Evolutionary conservation across 2,888 invertebrate species (phyloP).

Genomic region (Ennomos fuscantarius): DNA sequence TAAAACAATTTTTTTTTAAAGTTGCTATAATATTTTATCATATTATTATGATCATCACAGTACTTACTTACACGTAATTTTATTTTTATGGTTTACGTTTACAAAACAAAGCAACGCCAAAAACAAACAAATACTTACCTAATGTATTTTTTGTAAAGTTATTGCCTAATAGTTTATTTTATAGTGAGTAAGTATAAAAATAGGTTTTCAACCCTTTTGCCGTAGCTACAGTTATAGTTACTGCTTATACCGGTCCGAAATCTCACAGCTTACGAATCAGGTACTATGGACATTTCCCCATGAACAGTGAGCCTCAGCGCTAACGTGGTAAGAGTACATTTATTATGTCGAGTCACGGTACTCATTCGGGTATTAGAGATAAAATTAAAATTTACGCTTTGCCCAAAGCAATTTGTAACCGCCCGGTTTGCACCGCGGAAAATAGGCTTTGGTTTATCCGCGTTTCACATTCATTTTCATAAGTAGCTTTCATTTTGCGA

Average conservation of each 20-base stretch:
- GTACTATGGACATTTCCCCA: conserved; percentile 1
- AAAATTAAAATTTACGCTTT: conserved; percentile 85
- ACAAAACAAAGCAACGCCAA: too few species aligned
- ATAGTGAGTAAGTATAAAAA: too few species aligned
- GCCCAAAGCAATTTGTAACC: conserved; percentile 85
- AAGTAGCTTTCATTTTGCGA: conserved; percentile 77
- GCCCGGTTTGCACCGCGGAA: conserved; percentile 81
- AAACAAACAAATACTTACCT: too few species aligned
- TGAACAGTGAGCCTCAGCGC: conserved; percentile 35
- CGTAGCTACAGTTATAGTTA: too few species aligned
- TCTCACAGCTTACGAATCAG: neutral
- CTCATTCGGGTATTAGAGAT: conserved; percentile 85
- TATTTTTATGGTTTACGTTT: too few species aligned
- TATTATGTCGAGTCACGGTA: conserved; percentile 83
- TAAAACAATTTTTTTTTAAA: too few species aligned
- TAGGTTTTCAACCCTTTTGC: too few species aligned
- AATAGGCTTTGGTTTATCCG: conserved; percentile 84
- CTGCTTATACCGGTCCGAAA: neutral
- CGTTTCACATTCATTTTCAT: conserved; percentile 81
- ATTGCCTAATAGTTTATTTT: too few species aligned
- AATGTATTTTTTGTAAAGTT: too few species aligned
- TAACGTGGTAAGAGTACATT: conserved; percentile 83
- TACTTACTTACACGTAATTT: too few species aligned
- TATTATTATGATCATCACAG: too few species aligned
- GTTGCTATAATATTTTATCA: too few species aligned